A percentile compares a stretch with the other conserved stretches of the same genome.
phyloP scores from a whole-genome alignment of 2,113 vertebrate genomes.

The Varanus salvator region DNA sequence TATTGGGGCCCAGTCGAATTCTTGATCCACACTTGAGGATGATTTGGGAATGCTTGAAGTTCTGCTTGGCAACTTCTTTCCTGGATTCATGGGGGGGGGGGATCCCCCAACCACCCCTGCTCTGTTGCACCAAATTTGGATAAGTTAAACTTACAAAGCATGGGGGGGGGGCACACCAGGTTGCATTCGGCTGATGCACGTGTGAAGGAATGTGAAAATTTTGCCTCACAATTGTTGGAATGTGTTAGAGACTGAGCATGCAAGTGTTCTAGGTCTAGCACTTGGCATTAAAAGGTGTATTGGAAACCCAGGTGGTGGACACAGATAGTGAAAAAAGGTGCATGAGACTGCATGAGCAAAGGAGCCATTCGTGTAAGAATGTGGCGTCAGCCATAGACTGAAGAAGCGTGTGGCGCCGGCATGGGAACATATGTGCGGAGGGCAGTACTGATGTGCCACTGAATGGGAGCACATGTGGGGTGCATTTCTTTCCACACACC shows the following conservation, averaged over 20 bases:
- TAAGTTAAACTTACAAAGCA: background rate
- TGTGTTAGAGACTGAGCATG: background rate
- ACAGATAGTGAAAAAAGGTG: background rate
- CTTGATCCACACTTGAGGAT: background rate
- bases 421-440: background rate
- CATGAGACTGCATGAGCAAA: background rate
- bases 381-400: too few relatives aligned
- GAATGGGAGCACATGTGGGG: background rate
- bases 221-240: background rate
- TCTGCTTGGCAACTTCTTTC: background rate
- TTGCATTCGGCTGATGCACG: background rate
- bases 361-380: background rate
- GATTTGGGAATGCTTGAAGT: background rate
- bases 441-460: background rate
- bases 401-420: too few relatives aligned
- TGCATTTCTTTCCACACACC: background rate
- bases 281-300: background rate
- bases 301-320: background rate
- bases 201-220: background rate
- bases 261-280: too few relatives aligned
- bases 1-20: background rate
- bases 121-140: background rate
- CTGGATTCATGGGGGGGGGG: background rate
- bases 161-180: background rate
- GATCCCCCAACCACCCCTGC: too few relatives aligned